Base-by-base conservation (phyloP, 1,140 invertebrate genomes). In the Hyles euphorbiae region DNA sequence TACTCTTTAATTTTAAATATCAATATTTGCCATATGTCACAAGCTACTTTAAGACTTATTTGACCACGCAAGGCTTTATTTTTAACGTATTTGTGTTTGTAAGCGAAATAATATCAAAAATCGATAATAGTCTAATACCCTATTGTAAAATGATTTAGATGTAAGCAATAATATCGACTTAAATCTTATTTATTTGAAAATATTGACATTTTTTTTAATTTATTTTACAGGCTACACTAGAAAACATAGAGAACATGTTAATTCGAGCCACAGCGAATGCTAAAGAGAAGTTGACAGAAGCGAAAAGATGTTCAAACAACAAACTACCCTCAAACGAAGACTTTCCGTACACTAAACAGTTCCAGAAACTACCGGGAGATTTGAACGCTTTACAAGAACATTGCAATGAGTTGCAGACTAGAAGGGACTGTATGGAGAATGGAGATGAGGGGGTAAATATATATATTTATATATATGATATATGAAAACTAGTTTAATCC, bases 381-480 rank as follows among this genome's bases (percentile, higher is more conserved):
- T 57, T 94, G 2, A 81, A 89, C 0, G 90, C 91, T 60, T 86
- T 97, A 32, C 90, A 93, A 60, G 89, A 90, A 9, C 83, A 91
- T 36, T 92, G 94, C 44, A 87, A 91, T 49, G 91, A 92, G 34
- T 75, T 92, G n/a, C 90, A 93, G 75, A 91, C 92, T 0, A 91
- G 92, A 77, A 90, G 94, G 50, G 91, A 91, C 47, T 94, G 92
- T 72, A 89, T 94, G 81, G 88, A 87, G 9, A 83, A 83, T 5
- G 89, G 87, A 6, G 82, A 91, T 55, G 89, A 92, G 48, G 83
- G 80, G 57, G 91, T 93, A 71, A 61, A 10, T 48, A 22, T 10
- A 4, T 1, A 5, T 48, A 48, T 47, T 5, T n/a, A 48, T 48
- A 48, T 48, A 48, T 48, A 2, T n/a, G n/a, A n/a, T 22, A 40